Conservation (phyloP, 2,797 vertebrate genomes). For the Sebastes trivittatus region DNA sequence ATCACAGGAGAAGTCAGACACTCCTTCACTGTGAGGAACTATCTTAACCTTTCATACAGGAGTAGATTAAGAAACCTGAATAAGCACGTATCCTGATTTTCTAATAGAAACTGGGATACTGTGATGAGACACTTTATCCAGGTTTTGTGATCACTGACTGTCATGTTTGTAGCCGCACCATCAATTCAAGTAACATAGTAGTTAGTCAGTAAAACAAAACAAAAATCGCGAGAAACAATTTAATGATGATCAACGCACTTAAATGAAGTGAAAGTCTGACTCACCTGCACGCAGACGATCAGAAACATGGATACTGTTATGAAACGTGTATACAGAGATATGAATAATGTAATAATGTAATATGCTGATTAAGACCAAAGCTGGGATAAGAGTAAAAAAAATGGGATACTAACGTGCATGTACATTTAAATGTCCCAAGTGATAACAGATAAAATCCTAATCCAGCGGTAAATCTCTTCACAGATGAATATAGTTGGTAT, state of each 20-base stretch:
- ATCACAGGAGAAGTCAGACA: background rate
- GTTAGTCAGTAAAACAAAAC: background rate
- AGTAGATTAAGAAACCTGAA: background rate
- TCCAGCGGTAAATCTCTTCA: background rate
- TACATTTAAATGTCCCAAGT: background rate
- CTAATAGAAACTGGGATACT: background rate
- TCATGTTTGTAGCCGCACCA: background rate
- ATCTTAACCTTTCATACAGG: background rate
- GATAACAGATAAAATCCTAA: constrained; percentile 1
- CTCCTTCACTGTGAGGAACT: background rate
- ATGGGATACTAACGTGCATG: background rate
- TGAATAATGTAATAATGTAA: background rate
- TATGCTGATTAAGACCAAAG: background rate
- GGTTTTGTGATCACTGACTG: background rate
- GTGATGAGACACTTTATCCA: background rate
- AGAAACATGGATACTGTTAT: background rate
- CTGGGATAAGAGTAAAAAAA: background rate
- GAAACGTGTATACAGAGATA: background rate
- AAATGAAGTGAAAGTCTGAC: background rate
- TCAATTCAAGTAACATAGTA: background rate
- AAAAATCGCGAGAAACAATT: background rate
- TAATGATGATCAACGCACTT: background rate
- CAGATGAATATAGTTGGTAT: background rate
- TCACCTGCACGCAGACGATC: background rate
- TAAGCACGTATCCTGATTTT: background rate